Base-by-base conservation (phyloP, 2,797 vertebrate species). In the Triplophysa bombifrons region DNA sequence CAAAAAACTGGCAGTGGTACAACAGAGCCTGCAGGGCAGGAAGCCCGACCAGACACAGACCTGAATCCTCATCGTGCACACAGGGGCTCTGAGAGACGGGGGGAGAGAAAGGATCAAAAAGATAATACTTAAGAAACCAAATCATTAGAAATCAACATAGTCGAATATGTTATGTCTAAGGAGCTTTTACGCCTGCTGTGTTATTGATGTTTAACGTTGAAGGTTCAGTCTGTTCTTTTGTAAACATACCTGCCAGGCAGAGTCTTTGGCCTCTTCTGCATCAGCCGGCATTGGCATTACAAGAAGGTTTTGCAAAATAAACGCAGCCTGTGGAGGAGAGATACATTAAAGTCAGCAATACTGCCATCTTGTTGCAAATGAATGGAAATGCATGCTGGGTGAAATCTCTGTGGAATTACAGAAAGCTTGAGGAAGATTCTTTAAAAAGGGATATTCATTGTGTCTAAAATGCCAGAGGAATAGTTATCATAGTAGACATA, bases 251-350 rank as follows among this genome's bases (percentile, higher is more conserved):
- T 98, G 96, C 96, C 97, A 98, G 88, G 92, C 84, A 82, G 91
- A 93, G 85, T 96, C 94, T 85, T 94, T 95, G 63, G 89, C 85
- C 72, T 95, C 94, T 85, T 96, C 95, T 72, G 90, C 82, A 19
- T 90, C 94, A 87, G 92, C 89, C 87, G 95, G 94, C 93, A 98
- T 93, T 72, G 96, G 95, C 91, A 98, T 95, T 86, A 96, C 94
- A 88, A 99, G 95, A 74, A 99, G 94, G 91, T 99, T 99, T 87
- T 98, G 97, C 85, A 99, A 93, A 93, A 99, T 96, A 91, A 96
- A 99, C 53, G 95, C 95, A 84, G 97, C 97, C 98, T 99, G 86
- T 41, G 20, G 12, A 41, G 78, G 41, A 64, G 41, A 60, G 8
- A 38, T 72, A 74, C 46, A 82, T 81, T 85, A 86, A 72, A 84